phyloP scores from a whole-genome alignment of 1,140 invertebrate species.

The Scaptomyza graminum region DNA sequence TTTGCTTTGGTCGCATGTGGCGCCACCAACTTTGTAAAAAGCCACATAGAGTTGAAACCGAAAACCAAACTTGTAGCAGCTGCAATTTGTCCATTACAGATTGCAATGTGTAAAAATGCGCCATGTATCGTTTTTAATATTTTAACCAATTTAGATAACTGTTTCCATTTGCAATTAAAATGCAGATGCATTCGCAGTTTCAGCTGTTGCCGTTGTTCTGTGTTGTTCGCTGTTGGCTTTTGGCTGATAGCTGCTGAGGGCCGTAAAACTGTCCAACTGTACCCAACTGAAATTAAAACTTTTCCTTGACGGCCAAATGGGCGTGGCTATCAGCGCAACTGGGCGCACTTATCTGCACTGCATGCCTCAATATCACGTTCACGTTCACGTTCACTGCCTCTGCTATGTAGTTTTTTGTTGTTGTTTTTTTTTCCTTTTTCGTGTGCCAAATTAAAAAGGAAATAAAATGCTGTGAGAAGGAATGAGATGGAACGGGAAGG shows the following conservation, averaged over 20 bases:
- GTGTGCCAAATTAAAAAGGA: constrained; percentile 74
- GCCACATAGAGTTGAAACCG: constrained; percentile 9
- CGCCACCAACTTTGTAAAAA: constrained; percentile 4
- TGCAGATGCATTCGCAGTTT: constrained; percentile 56
- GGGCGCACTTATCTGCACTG: constrained; percentile 73
- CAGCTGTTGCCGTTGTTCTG: background rate
- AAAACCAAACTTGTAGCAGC: background rate
- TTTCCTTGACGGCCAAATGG: constrained; percentile 61
- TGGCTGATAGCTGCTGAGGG: constrained; percentile 1
- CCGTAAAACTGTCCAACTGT: constrained; percentile 58
- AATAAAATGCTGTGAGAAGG: constrained; percentile 55
- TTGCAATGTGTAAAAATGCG: constrained; percentile 11
- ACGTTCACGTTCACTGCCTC: constrained; percentile 8
- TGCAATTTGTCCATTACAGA: constrained; percentile 34
- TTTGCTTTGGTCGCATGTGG: constrained; percentile 28
- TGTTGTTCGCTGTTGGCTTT: background rate
- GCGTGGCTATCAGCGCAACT: constrained; percentile 49
- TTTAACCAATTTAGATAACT: constrained; percentile 83
- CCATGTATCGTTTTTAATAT: constrained; percentile 77
- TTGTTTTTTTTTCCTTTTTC: background rate
- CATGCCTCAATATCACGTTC: constrained; percentile 77
- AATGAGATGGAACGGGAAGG: too few relatives aligned
- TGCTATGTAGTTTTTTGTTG: constrained; percentile 5
- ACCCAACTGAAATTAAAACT: constrained; percentile 78
- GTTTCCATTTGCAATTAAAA: constrained; percentile 83